Base-by-base conservation (phyloP, 2,797 vertebrate species). In the Pseudochirops cupreus region DNA sequence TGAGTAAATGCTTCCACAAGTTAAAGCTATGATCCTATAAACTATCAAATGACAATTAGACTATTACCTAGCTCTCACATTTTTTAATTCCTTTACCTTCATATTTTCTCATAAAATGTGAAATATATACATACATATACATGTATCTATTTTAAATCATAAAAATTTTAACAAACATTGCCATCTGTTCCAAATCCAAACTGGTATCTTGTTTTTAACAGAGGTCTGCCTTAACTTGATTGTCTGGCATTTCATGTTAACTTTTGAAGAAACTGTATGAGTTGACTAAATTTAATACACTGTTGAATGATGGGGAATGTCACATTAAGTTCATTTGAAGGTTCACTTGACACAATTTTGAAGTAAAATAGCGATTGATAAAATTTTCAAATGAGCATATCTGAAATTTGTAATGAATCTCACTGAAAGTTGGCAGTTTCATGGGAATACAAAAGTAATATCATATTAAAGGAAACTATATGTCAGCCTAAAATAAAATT, bases 401-500 rank as follows among this genome's bases (percentile, higher is more conserved):
- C 24, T 55, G 24, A 67, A 58, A 74, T 12, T 89, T 57, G 93
- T 89, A 5, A 54, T 67, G 26, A 33, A 55, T 50, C 58, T 96
- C 24, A 93, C 0, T 55, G 93, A 90, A 92, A 67, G 54, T 50
- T 90, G 52, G 18, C 52, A 95, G 16, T 57, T 92, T 0, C 93
- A 94, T 95, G 82, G 7, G n/a, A 91, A 12, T 82, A 91, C 29
- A 55, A 4, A 24, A 52, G 57, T 56, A 93, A 62, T 89, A 4
- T 94, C 87, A 53, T 57, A 67, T 62, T 57, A 92, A 31, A 95
- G 46, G 18, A 95, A 91, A 82, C 3, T 39, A 67, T 93, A 90
- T 94, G 95, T 39, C 56, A 74, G n/a, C 3, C n/a, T 74, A 74
- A 74, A 74, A 74, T 39, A 74, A 39, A 67, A 62, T 5, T 18